Evolutionary conservation across 2,888 invertebrate species (phyloP).

Genomic region (Portevinia maculata): DNA sequence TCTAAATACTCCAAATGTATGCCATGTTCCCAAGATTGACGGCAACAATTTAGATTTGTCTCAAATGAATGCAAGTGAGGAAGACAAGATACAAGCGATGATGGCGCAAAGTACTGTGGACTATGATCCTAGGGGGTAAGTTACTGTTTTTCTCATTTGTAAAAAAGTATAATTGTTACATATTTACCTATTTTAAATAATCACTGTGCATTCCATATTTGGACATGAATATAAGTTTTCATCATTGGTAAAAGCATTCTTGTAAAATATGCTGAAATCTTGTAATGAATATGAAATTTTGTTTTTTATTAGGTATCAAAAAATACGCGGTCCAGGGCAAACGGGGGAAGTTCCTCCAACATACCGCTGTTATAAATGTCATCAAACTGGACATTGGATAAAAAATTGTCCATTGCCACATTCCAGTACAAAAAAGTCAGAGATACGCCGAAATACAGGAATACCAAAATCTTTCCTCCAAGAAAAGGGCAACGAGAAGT

Average conservation of each 20-base stretch:
- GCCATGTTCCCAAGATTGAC: slow-evolving; percentile 83
- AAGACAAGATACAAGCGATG: slow-evolving; percentile 98
- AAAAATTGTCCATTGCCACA: slow-evolving; percentile 92
- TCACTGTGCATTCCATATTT: slow-evolving; percentile 65
- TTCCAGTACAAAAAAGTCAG: slow-evolving; percentile 85
- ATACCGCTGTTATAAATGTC: slow-evolving; percentile 97
- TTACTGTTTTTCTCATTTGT: slow-evolving; percentile 58
- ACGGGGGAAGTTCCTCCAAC: slow-evolving; percentile 94
- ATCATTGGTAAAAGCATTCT: slow-evolving; percentile 63
- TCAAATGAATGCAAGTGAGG: slow-evolving; percentile 96
- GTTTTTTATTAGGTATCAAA: slow-evolving; percentile 88
- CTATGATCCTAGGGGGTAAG: slow-evolving; percentile 98
- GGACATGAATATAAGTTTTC: slow-evolving; percentile 72
- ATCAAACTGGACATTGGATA: slow-evolving; percentile 98
- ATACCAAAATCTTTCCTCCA: slow-evolving; percentile 97
- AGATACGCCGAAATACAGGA: slow-evolving; percentile 97
- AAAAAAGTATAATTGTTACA: slow-evolving; percentile 36
- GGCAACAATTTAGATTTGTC: slow-evolving; percentile 91
- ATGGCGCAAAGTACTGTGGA: slow-evolving; percentile 98
- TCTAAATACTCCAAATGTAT: slow-evolving; percentile 82
- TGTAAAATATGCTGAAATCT: slow-evolving; percentile 22
- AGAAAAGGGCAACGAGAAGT: slow-evolving; percentile 93
- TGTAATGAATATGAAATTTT: slow-evolving; percentile 43
- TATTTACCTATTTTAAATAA: slow-evolving; percentile 62
- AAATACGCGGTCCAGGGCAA: slow-evolving; percentile 94